Evolutionary conservation across 2,113 vertebrate species (phyloP), one percentile per base, ranked within the genome.

Genomic region (Mus pahari): DNA sequence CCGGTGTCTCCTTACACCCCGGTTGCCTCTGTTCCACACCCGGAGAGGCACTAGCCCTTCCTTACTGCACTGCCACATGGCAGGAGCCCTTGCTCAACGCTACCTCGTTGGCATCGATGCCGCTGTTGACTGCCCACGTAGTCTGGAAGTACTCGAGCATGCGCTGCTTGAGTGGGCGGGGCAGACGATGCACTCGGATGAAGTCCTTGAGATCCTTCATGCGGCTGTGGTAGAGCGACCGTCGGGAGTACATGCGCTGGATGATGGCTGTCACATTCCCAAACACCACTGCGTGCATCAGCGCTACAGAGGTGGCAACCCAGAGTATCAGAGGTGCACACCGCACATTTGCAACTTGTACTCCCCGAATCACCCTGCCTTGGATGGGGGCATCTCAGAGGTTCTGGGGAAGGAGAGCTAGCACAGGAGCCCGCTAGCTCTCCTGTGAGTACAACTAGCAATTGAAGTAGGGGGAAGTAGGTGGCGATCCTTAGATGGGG

Each of bases 201-300:
- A 99, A 99, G 97, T 99, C 99, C 96, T 99, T 99, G 78, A 99
- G 99, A 97, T 99, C 99, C 98, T 99, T 99, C 99, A 99, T 99
- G 92, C 99, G 99, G 11, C 99, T 99, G 98, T 99, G 99, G 98
- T 99, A 99, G 96, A 99, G 99, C 0, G 99, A 99, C 60, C 99
- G 99, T 3, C 99, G 99, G 0, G 99, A 99, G 97, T 99, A 99
- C 99, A 99, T 99, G 97, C 99, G 99, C 98, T 99, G 99, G 98
- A 99, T 99, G 98, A 99, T 99, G 98, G 99, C 99, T 0, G 99
- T 99, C 94, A 99, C 99, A 0, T 99, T 99, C 50, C 99, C 99
- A 0, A 99, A 99, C 92, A 99, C 99, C 62, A 99, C 99, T 0
- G 99, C 99, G 4, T 99, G 99, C 99, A 99, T 99, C 98, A 99